Base-by-base conservation (phyloP, 2,797 vertebrate genomes). In the Apogon talboti region DNA sequence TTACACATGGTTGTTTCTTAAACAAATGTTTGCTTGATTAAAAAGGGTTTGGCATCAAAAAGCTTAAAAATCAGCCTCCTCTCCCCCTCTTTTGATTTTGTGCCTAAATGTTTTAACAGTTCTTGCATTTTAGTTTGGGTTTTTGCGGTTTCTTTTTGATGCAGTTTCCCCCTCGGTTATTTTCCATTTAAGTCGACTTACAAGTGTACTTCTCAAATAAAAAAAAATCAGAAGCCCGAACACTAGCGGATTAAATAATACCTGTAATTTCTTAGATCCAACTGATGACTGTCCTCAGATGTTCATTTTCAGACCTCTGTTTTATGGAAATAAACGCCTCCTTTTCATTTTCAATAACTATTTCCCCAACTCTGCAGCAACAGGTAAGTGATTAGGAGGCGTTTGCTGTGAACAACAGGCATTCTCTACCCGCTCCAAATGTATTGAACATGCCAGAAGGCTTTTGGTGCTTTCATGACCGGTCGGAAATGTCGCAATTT, bases 391-490 rank as follows among this genome's bases (percentile, higher is more conserved):
- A 8, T 24, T 64, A 24, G 21, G 12, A 70, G 38, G 30, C 48
- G 53, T 45, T 45, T 43, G 38, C 8, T 9, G 24, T 1, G 6
- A 58, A 76, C 59, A 72, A 62, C 63, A 62, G 48, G 37, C 16
- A 47, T 15, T 52, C 53, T 48, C 46, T 48, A 15, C 10, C 14
- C 58, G 16, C 60, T 48, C 19, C 46, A 11, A 50, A 28, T 46
- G 52, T 73, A 78, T 78, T 77, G 79, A 87, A 84, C 71, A 69
- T 18, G 59, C 68, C 66, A 51, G 79, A 63, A 82, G 71, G 62
- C 49, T 64, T 75, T 35, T 53, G 86, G 3, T 88, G 87, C 82
- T 15, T 89, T 89, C 79, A 75, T 0, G 66, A 16, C 40, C 84
- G 0, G 68, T 88, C 52, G 84, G 73, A 87, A 77, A 77, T 57